These are phyloP conservation scores for Drosophila stalkeri DNA, from an alignment of 2,888 invertebrate species.

Conservation along the genomic window DNA sequence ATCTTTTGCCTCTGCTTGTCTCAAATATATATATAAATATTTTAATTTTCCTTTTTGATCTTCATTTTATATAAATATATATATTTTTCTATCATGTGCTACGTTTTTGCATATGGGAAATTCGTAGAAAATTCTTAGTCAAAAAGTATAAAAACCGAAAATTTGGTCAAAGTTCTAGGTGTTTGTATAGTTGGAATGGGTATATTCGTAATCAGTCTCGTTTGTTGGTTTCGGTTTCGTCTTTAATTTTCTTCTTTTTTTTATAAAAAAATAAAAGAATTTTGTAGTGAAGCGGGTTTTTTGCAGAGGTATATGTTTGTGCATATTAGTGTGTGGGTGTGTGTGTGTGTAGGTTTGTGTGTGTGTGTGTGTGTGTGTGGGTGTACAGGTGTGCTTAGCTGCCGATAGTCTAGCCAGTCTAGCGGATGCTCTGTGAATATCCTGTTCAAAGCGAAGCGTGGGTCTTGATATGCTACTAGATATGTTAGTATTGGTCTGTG, in stretches of 20 bases:
- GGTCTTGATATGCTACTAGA: slow-evolving; percentile 14
- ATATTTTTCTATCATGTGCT: slow-evolving; percentile 3
- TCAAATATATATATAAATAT: background rate
- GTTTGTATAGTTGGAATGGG: slow-evolving; percentile 5
- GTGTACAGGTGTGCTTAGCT: background rate
- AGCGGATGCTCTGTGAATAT: background rate
- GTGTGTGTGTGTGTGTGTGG: background rate
- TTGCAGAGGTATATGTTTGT: background rate
- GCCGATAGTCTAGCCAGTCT: background rate
- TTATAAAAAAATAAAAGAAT: background rate
- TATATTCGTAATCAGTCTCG: slow-evolving; percentile 6
- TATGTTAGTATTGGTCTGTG: background rate
- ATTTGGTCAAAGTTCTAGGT: slow-evolving; percentile 16
- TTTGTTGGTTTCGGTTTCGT: background rate
- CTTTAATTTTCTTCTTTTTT: background rate
- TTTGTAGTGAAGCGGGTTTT: background rate
- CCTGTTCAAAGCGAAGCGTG: background rate
- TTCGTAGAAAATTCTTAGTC: slow-evolving; percentile 8
- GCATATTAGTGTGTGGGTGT: background rate
- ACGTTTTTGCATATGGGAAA: slow-evolving; percentile 16
- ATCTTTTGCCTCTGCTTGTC: background rate
- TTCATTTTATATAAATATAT: slow-evolving; percentile 2
- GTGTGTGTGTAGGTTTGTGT: background rate
- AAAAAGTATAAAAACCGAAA: background rate
- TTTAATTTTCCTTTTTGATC: background rate